Conservation (phyloP, 2,113 vertebrate genomes). For the Thunnus maccoyii region DNA sequence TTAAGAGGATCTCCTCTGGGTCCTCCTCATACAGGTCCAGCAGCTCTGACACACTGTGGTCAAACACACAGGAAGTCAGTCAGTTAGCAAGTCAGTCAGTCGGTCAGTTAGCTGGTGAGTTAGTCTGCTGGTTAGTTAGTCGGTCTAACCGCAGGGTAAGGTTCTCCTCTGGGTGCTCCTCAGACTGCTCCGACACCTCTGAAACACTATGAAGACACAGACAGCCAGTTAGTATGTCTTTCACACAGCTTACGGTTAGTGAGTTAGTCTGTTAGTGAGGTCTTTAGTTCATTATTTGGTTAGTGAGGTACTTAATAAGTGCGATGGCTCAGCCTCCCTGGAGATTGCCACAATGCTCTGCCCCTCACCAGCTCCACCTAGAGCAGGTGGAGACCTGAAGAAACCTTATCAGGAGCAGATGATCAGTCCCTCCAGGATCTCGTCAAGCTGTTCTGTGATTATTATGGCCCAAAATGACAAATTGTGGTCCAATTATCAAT, state of each 20-base stretch:
- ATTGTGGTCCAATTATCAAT: neutral
- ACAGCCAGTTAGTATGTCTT: slow-evolving; percentile 46
- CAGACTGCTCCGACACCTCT: slow-evolving; percentile 33
- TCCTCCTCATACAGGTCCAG: slow-evolving; percentile 98
- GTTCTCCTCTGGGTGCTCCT: slow-evolving; percentile 36
- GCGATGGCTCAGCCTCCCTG: neutral
- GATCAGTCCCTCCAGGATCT: neutral
- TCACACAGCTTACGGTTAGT: slow-evolving; percentile 4
- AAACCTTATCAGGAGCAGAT: slow-evolving; percentile 14
- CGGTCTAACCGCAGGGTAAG: slow-evolving; percentile 49
- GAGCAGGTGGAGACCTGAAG: slow-evolving; percentile 9
- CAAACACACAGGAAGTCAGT: slow-evolving; percentile 11
- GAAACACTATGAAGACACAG: slow-evolving; percentile 58
- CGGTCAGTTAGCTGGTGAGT: slow-evolving; percentile 27
- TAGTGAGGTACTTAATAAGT: neutral
- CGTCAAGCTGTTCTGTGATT: neutral
- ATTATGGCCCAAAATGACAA: neutral
- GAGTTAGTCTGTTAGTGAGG: slow-evolving; percentile 13
- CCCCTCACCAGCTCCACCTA: neutral
- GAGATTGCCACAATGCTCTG: neutral
- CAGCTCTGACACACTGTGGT: slow-evolving; percentile 93
- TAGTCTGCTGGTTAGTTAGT: slow-evolving; percentile 59
- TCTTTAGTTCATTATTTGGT: neutral
- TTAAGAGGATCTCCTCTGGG: slow-evolving; percentile 96
- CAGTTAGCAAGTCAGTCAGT: neutral